Conservation (phyloP, 2,797 vertebrate species). For the Coccyzus lansbergi region DNA sequence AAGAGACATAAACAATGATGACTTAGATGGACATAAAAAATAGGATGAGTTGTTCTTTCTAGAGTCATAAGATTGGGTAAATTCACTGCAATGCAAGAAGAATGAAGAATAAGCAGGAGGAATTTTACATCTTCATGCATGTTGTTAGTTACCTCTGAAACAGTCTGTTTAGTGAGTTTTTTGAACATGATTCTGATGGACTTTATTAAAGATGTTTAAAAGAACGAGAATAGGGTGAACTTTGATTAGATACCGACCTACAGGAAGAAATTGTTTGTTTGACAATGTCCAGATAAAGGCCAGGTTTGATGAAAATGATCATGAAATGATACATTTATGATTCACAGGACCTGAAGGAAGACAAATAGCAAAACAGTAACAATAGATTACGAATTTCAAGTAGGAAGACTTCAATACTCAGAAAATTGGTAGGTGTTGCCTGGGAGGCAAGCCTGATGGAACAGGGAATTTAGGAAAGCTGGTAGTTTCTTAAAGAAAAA, state of each 20-base stretch:
- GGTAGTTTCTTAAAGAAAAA: neutral
- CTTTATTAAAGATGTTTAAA: neutral
- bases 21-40: neutral
- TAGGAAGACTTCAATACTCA: neutral
- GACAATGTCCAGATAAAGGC: neutral
- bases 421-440: neutral
- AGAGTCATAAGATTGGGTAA: neutral
- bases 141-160: neutral
- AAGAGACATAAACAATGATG: neutral
- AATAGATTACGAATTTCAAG: neutral
- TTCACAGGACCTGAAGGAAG: neutral
- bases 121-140: neutral
- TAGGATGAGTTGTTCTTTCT: neutral
- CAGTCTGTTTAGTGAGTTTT: neutral
- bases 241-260: neutral
- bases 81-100: neutral
- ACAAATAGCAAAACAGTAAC: neutral
- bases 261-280: neutral
- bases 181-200: neutral
- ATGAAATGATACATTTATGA: neutral
- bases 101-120: neutral
- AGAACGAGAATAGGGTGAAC: neutral
- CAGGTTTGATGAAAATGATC: neutral
- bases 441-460: neutral
- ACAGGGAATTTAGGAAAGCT: neutral